Percentiles rank a stretch among this genome's conserved stretches.
phyloP scores from a whole-genome alignment of 1,140 invertebrate species.

The Rhagoletis zephyria region DNA sequence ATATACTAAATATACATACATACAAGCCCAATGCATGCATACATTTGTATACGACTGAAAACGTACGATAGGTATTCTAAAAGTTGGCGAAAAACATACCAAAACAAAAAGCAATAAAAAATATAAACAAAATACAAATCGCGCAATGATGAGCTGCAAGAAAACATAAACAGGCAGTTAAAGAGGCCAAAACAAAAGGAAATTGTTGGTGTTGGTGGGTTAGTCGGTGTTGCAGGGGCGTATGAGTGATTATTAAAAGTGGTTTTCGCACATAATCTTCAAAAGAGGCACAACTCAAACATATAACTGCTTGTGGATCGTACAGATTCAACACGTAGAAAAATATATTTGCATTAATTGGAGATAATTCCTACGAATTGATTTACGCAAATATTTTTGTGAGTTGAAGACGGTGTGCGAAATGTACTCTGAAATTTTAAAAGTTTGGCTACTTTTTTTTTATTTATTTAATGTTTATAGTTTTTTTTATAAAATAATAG shows the following conservation, averaged over 20 bases:
- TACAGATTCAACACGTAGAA: too few species aligned
- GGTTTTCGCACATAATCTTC: too few species aligned
- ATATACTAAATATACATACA: neutral
- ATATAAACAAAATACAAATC: neutral
- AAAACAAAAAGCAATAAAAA: constrained; percentile 10
- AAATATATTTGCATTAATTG: too few species aligned
- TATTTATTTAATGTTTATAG: too few species aligned
- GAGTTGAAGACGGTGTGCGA: too few species aligned
- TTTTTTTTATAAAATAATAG: too few species aligned
- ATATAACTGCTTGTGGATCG: too few species aligned
- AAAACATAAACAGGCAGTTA: neutral
- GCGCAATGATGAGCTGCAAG: neutral
- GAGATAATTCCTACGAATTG: too few species aligned
- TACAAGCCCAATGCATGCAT: neutral
- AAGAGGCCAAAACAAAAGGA: neutral
- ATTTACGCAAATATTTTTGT: too few species aligned
- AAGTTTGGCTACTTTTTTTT: too few species aligned
- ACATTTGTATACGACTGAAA: neutral
- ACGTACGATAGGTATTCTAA: neutral
- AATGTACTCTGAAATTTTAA: too few species aligned
- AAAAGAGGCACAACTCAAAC: too few species aligned
- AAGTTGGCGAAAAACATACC: neutral
- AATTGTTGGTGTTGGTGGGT: neutral
- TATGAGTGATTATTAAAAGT: neutral
- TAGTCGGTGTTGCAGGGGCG: neutral